phyloP scores from a whole-genome alignment of 2,113 vertebrate genomes.

The Pangasianodon gigas region DNA sequence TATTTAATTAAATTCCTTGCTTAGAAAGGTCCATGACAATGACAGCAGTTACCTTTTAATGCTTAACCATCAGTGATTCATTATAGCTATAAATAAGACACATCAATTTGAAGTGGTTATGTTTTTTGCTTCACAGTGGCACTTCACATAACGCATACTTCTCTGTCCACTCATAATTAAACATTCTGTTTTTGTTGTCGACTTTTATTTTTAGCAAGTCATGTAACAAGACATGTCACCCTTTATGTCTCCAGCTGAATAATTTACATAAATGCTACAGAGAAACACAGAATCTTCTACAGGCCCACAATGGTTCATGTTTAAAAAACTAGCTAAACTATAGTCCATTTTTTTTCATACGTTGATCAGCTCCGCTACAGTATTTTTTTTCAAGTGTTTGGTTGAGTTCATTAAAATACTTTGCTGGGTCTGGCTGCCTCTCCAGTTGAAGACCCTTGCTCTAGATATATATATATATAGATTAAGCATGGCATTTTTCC shows the following conservation, averaged over 20 bases:
- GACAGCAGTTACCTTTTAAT: neutral
- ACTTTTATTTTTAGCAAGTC: slow-evolving; percentile 1
- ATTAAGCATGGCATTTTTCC: neutral
- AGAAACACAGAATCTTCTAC: neutral
- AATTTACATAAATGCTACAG: neutral
- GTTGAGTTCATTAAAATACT: neutral
- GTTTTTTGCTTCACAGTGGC: neutral
- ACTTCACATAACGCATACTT: neutral
- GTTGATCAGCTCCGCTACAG: neutral
- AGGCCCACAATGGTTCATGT: neutral
- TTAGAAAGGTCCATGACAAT: neutral
- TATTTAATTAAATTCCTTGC: neutral
- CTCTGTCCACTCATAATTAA: neutral
- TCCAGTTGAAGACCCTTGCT: neutral
- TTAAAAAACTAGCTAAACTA: neutral
- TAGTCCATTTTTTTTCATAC: too few relatives aligned
- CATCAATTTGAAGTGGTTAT: neutral
- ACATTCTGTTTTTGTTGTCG: neutral
- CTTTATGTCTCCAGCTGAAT: neutral
- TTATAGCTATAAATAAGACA: neutral
- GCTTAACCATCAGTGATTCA: neutral
- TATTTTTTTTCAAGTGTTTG: neutral
- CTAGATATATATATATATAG: neutral
- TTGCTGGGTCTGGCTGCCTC: too few relatives aligned
- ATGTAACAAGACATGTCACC: neutral